Conservation (phyloP, 2,888 invertebrate genomes). For the Tachystola acroxantha region DNA sequence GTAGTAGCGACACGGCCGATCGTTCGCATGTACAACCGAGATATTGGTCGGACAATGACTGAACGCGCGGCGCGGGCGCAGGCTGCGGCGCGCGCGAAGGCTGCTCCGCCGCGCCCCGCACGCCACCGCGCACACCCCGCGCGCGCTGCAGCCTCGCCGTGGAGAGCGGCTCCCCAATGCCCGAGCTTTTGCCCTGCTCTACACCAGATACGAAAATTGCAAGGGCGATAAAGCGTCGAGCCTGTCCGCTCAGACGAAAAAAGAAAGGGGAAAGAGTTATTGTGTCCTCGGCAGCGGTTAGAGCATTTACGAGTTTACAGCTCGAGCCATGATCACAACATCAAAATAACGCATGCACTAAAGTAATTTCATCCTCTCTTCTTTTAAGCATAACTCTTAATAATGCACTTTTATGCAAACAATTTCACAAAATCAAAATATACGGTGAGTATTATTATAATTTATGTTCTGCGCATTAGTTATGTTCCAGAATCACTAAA, state of each 20-base stretch:
- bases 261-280: slow-evolving; percentile 12
- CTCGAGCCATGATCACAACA: not conserved
- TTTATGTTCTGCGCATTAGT: too few species aligned
- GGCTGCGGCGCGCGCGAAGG: slow-evolving; percentile 59
- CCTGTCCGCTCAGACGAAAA: slow-evolving; percentile 36
- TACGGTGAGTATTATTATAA: too few species aligned
- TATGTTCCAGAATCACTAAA: too few species aligned
- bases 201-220: slow-evolving; percentile 45
- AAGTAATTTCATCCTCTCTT: not conserved
- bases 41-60: slow-evolving; percentile 72
- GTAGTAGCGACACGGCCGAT: slow-evolving; percentile 61
- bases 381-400: too few species aligned
- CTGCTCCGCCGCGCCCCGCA: slow-evolving; percentile 30
- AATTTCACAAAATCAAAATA: too few species aligned
- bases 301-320: not conserved
- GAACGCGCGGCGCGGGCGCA: slow-evolving; percentile 50
- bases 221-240: slow-evolving; percentile 53
- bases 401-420: too few species aligned
- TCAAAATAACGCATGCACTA: not conserved
- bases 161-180: slow-evolving; percentile 45
- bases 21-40: slow-evolving; percentile 59
- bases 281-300: slow-evolving; percentile 18
- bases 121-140: slow-evolving; percentile 22
- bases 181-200: slow-evolving; percentile 58
- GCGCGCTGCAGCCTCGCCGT: slow-evolving; percentile 40